phyloP scores from a whole-genome alignment of 2,888 invertebrate species.

The Hyles lineata region DNA sequence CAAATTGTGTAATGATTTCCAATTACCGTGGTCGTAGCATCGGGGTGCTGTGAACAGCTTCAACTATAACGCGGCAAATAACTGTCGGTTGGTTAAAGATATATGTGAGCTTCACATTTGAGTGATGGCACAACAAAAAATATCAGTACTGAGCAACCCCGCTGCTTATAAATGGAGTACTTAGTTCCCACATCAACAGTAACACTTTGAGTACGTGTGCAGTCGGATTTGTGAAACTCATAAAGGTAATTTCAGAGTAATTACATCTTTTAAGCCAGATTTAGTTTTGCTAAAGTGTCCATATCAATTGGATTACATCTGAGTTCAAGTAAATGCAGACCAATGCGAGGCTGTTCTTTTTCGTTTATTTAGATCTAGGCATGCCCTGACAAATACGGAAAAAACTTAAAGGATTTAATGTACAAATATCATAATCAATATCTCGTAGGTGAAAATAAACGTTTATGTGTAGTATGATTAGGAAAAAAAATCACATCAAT shows the following conservation, averaged over 20 bases:
- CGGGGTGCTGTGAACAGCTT: conserved; percentile 55
- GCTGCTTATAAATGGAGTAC: conserved; percentile 78
- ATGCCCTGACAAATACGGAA: too few relatives aligned
- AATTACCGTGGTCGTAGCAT: conserved; percentile 59
- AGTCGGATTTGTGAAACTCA: conserved; percentile 56
- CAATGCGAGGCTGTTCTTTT: too few relatives aligned
- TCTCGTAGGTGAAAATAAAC: too few relatives aligned
- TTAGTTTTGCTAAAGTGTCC: background rate
- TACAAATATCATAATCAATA: too few relatives aligned
- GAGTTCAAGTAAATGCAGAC: too few relatives aligned
- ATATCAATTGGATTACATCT: too few relatives aligned
- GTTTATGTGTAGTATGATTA: too few relatives aligned
- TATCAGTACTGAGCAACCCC: conserved; percentile 70
- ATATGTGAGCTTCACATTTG: conserved; percentile 74
- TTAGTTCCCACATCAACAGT: conserved; percentile 73
- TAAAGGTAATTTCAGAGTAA: background rate
- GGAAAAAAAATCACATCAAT: too few relatives aligned
- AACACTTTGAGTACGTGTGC: conserved; percentile 61
- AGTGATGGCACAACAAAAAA: conserved; percentile 77
- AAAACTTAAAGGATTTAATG: too few relatives aligned
- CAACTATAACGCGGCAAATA: conserved; percentile 63
- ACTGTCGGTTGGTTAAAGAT: conserved; percentile 62
- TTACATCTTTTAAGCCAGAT: background rate
- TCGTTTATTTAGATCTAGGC: too few relatives aligned
- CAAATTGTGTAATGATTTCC: conserved; percentile 66